phyloP scores from a whole-genome alignment of 2,113 vertebrate species.

The Podilymbus podiceps region DNA sequence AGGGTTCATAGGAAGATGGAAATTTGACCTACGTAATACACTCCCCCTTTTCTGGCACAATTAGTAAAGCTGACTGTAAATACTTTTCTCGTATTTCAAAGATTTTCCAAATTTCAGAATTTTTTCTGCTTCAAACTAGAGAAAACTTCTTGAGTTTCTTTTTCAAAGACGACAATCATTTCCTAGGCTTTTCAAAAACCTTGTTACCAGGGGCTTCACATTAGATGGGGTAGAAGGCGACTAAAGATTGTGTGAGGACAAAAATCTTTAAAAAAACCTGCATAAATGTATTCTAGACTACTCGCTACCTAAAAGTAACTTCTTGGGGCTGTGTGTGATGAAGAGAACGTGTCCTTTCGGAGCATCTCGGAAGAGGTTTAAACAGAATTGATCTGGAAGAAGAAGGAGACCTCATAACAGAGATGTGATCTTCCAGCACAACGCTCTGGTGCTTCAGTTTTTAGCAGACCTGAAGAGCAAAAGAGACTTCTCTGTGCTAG shows the following conservation, averaged over 20 bases:
- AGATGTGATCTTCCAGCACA: not conserved
- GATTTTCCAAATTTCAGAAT: not conserved
- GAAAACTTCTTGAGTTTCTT: not conserved
- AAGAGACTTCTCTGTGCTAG: not conserved
- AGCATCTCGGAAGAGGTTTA: not conserved
- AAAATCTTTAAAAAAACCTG: not conserved
- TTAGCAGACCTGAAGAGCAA: not conserved
- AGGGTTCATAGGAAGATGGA: not conserved
- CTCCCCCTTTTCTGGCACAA: not conserved
- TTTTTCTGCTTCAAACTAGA: not conserved
- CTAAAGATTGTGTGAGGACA: not conserved
- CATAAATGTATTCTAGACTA: not conserved
- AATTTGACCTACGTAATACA: not conserved
- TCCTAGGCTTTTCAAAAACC: not conserved
- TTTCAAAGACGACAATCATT: not conserved
- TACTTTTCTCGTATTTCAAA: not conserved
- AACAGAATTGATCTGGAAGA: not conserved
- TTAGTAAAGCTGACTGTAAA: not conserved
- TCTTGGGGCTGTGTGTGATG: not conserved
- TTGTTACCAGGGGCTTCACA: not conserved
- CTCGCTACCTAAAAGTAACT: not conserved
- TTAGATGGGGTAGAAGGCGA: not conserved
- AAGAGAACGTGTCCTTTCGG: not conserved
- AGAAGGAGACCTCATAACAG: not conserved
- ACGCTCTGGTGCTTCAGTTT: not conserved